Evolutionary conservation across 2,888 invertebrate species (phyloP).

Genomic region (Pomacea canaliculata): DNA sequence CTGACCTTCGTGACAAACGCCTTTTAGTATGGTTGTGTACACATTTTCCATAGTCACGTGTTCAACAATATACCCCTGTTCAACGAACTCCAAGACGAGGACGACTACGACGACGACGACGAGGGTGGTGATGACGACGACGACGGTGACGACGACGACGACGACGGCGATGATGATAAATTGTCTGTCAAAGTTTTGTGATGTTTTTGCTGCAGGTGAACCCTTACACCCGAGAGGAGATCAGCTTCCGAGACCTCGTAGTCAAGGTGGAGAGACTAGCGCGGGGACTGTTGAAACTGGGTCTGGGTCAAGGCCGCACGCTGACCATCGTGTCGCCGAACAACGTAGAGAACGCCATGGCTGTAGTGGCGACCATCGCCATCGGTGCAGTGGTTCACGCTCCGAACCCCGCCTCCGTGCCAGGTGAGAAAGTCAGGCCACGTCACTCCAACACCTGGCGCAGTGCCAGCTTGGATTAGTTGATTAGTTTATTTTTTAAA

Average conservation of each 20-base stretch:
- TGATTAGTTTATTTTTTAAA: too few species aligned
- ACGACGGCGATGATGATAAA: too few species aligned
- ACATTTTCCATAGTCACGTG: neutral
- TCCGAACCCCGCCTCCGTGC: conserved; percentile 1
- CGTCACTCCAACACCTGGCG: too few species aligned
- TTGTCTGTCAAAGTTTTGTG: too few species aligned
- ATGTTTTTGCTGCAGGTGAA: neutral
- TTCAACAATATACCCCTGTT: too few species aligned
- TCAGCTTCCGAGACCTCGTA: neutral
- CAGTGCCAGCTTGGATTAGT: too few species aligned
- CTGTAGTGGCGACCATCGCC: neutral
- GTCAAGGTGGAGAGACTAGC: neutral
- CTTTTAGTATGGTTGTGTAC: neutral
- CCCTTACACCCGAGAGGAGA: conserved; percentile 1
- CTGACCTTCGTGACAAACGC: neutral
- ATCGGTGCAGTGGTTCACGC: neutral
- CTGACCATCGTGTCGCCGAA: conserved; percentile 6
- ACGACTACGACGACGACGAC: too few species aligned
- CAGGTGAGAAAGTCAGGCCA: neutral
- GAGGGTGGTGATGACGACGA: too few species aligned
- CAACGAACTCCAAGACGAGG: too few species aligned
- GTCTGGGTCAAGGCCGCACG: neutral
- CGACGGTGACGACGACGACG: too few species aligned
- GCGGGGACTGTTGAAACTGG: conserved; percentile 3
- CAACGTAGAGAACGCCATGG: conserved; percentile 7